Base-by-base conservation (phyloP, 2,797 vertebrate species). In the Gouania willdenowi region DNA sequence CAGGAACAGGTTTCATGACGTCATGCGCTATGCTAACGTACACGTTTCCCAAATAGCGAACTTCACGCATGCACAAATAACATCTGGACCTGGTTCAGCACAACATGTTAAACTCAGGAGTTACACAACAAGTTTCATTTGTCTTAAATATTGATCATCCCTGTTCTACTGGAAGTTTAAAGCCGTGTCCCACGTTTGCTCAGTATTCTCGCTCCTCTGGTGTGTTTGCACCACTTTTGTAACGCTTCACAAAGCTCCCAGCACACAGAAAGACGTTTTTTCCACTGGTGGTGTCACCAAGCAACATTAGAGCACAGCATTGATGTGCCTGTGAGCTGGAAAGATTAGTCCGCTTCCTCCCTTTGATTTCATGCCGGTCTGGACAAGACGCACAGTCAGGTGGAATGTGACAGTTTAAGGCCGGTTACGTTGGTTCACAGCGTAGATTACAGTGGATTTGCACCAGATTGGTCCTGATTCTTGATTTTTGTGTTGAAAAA, bases 221-320 rank as follows among this genome's bases (percentile, higher is more conserved):
- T n/a, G n/a, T 81, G 76, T 84, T 82, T 84, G 79, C 65, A 4
- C 12, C 77, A 64, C 58, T 81, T 78, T 76, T 75, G 68, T 66
- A 62, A 76, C 37, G 76, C 73, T 76, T 65, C 64, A 78, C 60
- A 61, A 21, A 20, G 40, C 60, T 75, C 72, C 66, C 61, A 69
- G 71, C 50, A 56, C 44, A 80, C 71, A 79, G 81, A 74, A 79
- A 81, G 74, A 64, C 22, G 60, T 64, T 81, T 83, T 83, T 83
- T 83, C 77, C 75, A 81, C 64, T 22, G 53, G 33, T 36, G 39
- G 52, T 65, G 76, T 84, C 75, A 71, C 79, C 27, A 57, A 63
- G 83, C 75, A 76, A 79, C 75, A 35, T 51, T 32, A 9, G 32
- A 71, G 75, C 13, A 11, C 35, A 2, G 9, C 46, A 45, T 70